Evolutionary conservation across 2,113 vertebrate genomes (phyloP).

Genomic region (Accipiter cooperii): DNA sequence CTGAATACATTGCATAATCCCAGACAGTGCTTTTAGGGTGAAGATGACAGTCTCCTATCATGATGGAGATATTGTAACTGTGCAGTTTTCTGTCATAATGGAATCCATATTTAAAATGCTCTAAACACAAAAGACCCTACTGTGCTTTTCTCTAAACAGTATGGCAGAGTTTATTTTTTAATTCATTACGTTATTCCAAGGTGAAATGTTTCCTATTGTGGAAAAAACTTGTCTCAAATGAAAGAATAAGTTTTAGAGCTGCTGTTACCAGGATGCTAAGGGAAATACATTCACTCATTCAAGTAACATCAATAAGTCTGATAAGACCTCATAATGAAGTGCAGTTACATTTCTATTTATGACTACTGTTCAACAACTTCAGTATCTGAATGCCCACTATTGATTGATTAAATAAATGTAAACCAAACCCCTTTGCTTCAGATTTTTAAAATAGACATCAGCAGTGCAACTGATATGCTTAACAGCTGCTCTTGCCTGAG

Average conservation of each 20-base stretch:
- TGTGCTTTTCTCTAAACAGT: background rate
- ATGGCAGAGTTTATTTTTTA: background rate
- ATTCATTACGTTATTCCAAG: background rate
- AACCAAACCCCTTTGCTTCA: background rate
- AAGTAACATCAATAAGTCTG: background rate
- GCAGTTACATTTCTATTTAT: background rate
- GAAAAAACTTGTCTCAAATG: background rate
- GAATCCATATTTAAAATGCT: background rate
- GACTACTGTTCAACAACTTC: background rate
- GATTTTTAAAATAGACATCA: background rate
- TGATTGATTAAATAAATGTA: slow-evolving; percentile 3
- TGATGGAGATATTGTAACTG: background rate
- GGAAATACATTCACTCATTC: background rate
- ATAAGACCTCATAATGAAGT: background rate
- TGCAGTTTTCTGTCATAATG: background rate
- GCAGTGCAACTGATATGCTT: background rate
- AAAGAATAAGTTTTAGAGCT: background rate
- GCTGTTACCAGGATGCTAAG: background rate
- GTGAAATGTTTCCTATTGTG: background rate
- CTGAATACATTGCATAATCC: background rate
- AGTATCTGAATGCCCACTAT: background rate
- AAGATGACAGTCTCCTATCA: background rate
- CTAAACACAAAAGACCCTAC: background rate
- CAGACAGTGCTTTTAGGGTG: background rate
- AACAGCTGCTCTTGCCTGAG: slow-evolving; percentile 8